Base-by-base conservation (phyloP, 2,888 invertebrate genomes). In the Taenaris catops region DNA sequence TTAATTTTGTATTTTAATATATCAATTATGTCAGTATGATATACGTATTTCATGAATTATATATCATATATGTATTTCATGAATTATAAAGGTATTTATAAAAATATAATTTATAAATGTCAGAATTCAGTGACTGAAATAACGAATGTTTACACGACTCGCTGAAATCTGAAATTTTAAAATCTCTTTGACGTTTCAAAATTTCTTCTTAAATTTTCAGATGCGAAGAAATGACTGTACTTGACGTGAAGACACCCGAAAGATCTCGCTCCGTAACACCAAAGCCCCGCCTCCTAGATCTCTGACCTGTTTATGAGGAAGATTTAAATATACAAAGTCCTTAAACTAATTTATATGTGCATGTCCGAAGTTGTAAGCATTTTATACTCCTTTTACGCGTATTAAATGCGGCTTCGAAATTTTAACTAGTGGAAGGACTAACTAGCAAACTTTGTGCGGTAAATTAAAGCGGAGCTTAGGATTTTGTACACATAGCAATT, bases 181-280 rank as follows among this genome's bases (percentile, higher is more conserved):
- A 5, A 26, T 11, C 14, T 18, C 6, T 19, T 14, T 23, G 3
- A 5, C 3, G 1, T 12, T 14, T 16, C 24, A 28, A 18, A 19
- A 16, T 23, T 8, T 6, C 19, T 25, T 9, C 26, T 40, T 68
- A n/a, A n/a, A n/a, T n/a, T n/a, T n/a, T n/a, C 70, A 86, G 86
- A 48, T 76, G 72, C 41, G 84, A 86, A 62, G 86, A 86, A 52
- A 86, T 86, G 86, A 74, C 72, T 41, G 75, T 84, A 5, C 52
- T 86, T 38, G 68, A 71, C 27, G 57, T 66, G 38, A 79, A 67
- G 46, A 61, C 65, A 1, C 58, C 68, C n/a, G 71, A 74, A 11
- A 60, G 72, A 50, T 63, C 80, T 16, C 66, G 75, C 4, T 73
- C 84, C 1, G 55, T 57, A 18, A 73, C 83, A 10, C 84, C 84